These are phyloP conservation scores for Baccha elongata DNA, from an alignment of 2,888 invertebrate genomes.

Conservation along the genomic window DNA sequence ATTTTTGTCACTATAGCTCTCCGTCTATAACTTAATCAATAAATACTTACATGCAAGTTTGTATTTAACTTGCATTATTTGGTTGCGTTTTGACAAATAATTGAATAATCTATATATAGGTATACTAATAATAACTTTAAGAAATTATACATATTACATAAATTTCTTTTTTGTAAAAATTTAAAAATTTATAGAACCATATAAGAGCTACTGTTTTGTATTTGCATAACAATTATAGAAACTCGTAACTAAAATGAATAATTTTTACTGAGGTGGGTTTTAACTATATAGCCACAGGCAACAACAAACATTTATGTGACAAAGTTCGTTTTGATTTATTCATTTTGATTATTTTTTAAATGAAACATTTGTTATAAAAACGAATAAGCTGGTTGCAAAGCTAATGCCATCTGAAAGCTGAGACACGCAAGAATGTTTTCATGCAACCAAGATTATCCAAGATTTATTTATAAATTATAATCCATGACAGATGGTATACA, in stretches of 20 bases:
- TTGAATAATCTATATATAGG: no score
- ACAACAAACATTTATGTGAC: not conserved
- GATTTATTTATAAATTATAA: no score
- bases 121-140: not conserved
- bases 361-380: not conserved
- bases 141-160: no score
- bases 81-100: slow-evolving; percentile 37
- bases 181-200: no score
- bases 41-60: slow-evolving; percentile 43
- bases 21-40: no score
- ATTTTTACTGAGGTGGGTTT: no score
- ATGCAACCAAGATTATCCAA: not conserved
- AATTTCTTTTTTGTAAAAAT: no score
- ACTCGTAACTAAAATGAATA: not conserved
- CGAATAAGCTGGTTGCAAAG: not conserved
- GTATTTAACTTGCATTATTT: slow-evolving; percentile 25
- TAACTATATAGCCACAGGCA: no score
- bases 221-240: not conserved
- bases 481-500: no score
- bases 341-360: not conserved
- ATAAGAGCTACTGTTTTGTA: not conserved
- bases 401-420: not conserved
- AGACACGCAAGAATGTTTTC: not conserved
- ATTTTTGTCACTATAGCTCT: no score
- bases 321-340: not conserved